phyloP scores from a whole-genome alignment of 2,797 vertebrate genomes.

The Mareca strepera region DNA sequence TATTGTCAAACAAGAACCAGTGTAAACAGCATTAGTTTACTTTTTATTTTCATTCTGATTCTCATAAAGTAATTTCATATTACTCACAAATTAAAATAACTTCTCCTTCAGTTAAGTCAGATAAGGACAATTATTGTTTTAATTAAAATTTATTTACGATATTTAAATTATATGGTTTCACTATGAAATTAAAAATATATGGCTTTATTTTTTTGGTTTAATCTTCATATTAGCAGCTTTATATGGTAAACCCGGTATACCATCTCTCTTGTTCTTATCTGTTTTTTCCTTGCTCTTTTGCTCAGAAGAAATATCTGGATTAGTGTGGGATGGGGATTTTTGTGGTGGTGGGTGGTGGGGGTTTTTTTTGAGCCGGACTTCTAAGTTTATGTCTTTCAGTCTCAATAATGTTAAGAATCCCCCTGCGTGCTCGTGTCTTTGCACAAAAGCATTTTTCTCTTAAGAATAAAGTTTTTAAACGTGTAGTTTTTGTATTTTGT shows the following conservation, averaged over 20 bases:
- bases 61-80: background rate
- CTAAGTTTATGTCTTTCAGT: background rate
- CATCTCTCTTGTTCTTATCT: background rate
- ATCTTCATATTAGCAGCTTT: background rate
- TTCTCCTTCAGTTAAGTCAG: background rate
- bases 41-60: background rate
- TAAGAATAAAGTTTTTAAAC: background rate
- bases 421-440: background rate
- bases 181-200: background rate
- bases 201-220: background rate
- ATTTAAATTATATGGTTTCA: background rate
- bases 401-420: background rate
- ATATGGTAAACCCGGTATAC: background rate
- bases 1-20: background rate
- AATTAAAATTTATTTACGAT: background rate
- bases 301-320: background rate
- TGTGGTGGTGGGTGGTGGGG: background rate
- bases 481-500: background rate
- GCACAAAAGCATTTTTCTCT: background rate
- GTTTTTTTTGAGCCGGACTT: background rate
- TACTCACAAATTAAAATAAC: background rate
- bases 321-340: background rate
- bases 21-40: background rate
- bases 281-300: background rate
- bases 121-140: background rate